Percentiles rank a stretch among this genome's conserved stretches.
phyloP scores from a whole-genome alignment of 1,140 invertebrate genomes.

The Pseudachorutes palmiensis region DNA sequence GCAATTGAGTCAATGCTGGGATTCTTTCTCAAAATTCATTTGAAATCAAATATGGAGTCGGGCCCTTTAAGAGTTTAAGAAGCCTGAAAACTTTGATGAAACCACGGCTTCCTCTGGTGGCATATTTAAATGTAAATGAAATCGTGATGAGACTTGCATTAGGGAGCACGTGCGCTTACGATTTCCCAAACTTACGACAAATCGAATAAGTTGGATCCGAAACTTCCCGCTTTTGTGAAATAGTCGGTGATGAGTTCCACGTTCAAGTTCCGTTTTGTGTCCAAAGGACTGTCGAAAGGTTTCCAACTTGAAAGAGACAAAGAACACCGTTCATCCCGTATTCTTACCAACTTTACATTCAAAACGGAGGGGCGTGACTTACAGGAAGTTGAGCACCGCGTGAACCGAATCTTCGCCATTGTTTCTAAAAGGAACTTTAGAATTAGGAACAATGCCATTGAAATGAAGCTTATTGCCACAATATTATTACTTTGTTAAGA shows the following conservation, averaged over 20 bases:
- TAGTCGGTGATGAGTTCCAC: slow-evolving; percentile 41
- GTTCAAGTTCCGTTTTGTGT: slow-evolving; percentile 39
- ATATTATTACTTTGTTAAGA: slow-evolving; percentile 43
- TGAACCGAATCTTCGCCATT: slow-evolving; percentile 1
- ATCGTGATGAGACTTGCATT: no score
- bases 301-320: slow-evolving; percentile 48
- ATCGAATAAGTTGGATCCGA: slow-evolving; percentile 51
- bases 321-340: background rate
- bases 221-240: slow-evolving; percentile 46
- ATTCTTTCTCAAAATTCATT: no score
- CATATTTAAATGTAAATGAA: no score
- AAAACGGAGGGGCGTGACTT: no score
- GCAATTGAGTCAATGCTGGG: no score
- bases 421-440: slow-evolving; percentile 2
- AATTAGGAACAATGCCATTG: background rate
- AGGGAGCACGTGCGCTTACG: no score
- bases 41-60: no score
- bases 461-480: slow-evolving; percentile 9
- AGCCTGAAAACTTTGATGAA: no score
- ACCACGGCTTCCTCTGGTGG: no score
- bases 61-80: no score
- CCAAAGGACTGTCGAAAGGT: slow-evolving; percentile 45
- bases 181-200: slow-evolving; percentile 45
- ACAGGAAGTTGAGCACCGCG: slow-evolving; percentile 25
- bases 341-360: background rate